Evolutionary conservation across 1,140 invertebrate genomes (phyloP).

Genomic region (Listronotus oregonensis): DNA sequence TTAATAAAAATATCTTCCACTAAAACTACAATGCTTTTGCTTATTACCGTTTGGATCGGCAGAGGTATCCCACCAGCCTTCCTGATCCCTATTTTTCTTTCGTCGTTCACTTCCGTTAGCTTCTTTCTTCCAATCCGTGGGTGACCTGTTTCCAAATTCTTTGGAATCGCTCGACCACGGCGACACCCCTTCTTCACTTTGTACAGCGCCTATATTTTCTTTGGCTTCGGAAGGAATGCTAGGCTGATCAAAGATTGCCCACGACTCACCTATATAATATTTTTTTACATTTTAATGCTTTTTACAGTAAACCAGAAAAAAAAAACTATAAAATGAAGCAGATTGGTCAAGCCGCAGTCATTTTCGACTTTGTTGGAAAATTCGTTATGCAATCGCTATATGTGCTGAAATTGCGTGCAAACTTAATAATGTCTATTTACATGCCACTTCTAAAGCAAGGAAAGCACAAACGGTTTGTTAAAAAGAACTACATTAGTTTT

Average conservation of each 20-base stretch:
- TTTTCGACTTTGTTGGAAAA: too few relatives aligned
- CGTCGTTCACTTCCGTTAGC: slow-evolving; percentile 54
- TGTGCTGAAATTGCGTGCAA: too few relatives aligned
- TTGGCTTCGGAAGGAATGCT: slow-evolving; percentile 41
- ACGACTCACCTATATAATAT: slow-evolving; percentile 46
- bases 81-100: slow-evolving; percentile 57
- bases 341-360: too few relatives aligned
- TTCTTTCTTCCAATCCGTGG: slow-evolving; percentile 59
- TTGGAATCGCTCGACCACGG: slow-evolving; percentile 80
- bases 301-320: too few relatives aligned
- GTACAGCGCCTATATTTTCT: slow-evolving; percentile 50
- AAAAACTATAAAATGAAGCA: too few relatives aligned
- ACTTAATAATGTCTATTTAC: too few relatives aligned
- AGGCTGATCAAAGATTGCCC: slow-evolving; percentile 54
- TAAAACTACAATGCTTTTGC: too few relatives aligned
- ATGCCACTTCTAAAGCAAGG: too few relatives aligned
- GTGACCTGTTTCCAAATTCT: slow-evolving; percentile 61
- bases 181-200: slow-evolving; percentile 64
- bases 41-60: slow-evolving; percentile 50
- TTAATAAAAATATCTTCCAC: too few relatives aligned
- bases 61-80: slow-evolving; percentile 55
- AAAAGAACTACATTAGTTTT: too few relatives aligned
- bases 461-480: too few relatives aligned
- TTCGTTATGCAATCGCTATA: too few relatives aligned
- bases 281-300: background rate